Conservation (phyloP, 2,797 vertebrate genomes). For the Odontamblyopus rebecca region DNA sequence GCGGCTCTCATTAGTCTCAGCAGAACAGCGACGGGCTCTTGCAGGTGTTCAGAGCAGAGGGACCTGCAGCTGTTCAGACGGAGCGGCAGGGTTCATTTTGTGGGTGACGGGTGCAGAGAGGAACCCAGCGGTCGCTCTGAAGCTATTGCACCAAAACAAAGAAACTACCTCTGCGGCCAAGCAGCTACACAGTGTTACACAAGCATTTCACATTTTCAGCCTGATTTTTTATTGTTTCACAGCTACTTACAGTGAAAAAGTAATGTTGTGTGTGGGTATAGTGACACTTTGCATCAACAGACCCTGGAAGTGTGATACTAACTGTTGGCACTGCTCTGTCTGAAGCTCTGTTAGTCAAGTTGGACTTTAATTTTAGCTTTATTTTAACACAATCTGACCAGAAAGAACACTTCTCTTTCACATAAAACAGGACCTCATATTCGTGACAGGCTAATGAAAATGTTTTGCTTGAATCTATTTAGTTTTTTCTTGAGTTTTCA, state of each 20-base stretch:
- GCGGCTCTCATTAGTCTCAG: background rate
- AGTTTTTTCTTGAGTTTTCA: no score
- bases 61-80: constrained; percentile 33
- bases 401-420: no score
- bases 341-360: no score
- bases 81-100: constrained; percentile 28
- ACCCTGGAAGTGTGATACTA: no score
- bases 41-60: constrained; percentile 4
- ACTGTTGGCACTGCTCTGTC: no score
- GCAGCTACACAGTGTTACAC: background rate
- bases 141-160: constrained; percentile 13
- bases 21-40: background rate
- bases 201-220: background rate
- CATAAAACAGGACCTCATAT: no score
- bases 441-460: no score
- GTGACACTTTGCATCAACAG: no score
- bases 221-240: background rate
- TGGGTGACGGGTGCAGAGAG: constrained; percentile 37
- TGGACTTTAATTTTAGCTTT: no score
- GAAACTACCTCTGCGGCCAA: background rate
- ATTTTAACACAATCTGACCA: no score
- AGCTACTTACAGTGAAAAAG: background rate
- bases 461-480: no score
- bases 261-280: no score
- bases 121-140: constrained; percentile 15